A percentile compares a stretch with the other conserved stretches of the same genome.
These are phyloP conservation scores for Miltochrista miniata DNA, from an alignment of 2,888 invertebrate genomes.

Conservation along the genomic window DNA sequence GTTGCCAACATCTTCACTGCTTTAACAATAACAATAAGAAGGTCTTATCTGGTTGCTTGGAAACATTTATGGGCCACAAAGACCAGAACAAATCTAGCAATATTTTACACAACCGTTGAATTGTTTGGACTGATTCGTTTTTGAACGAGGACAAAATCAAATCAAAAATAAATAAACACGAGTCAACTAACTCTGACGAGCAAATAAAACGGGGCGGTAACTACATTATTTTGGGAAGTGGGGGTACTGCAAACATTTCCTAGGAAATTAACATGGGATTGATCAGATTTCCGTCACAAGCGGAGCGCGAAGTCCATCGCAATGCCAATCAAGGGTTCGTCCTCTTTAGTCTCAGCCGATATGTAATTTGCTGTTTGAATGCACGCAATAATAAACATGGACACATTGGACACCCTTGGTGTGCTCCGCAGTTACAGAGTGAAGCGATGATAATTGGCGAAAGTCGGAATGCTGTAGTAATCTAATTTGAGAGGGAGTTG, in stretches of 20 bases:
- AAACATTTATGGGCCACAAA: background rate
- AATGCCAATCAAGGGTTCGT: constrained; percentile 70
- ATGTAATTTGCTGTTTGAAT: constrained; percentile 48
- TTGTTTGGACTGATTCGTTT: no score
- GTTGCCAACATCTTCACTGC: no score
- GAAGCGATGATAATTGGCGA: constrained; percentile 16
- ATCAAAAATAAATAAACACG: background rate
- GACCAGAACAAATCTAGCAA: no score
- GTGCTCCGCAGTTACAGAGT: constrained; percentile 19
- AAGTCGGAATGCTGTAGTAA: constrained; percentile 2
- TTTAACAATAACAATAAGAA: background rate
- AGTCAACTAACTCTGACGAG: constrained; percentile 1
- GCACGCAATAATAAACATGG: constrained; percentile 37
- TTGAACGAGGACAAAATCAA: no score
- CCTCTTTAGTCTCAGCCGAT: constrained; percentile 41
- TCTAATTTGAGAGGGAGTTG: background rate
- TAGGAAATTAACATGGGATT: constrained; percentile 71
- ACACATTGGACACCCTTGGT: constrained; percentile 10
- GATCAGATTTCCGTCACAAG: constrained; percentile 77
- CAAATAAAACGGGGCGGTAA: constrained; percentile 59
- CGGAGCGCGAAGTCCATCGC: constrained; percentile 71
- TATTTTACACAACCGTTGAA: no score
- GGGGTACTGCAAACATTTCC: constrained; percentile 62
- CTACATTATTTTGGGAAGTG: constrained; percentile 44
- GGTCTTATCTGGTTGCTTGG: background rate